Evolutionary conservation across 1,140 invertebrate genomes (phyloP), one percentile per base, ranked within the genome.

Genomic region (Euwallacea similis): DNA sequence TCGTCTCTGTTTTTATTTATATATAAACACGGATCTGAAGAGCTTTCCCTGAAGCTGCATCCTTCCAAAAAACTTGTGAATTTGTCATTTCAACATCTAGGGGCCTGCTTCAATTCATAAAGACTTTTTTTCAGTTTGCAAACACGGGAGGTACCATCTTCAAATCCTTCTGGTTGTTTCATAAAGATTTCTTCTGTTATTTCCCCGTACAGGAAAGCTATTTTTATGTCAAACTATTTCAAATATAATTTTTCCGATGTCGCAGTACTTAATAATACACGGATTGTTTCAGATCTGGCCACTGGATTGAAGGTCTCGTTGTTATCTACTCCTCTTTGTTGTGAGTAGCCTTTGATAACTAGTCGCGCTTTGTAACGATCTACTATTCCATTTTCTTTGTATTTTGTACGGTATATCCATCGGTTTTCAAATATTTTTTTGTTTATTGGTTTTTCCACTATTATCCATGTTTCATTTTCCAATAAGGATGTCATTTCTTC

Each of bases 151-250:
- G 73, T 68, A 21, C 76, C 71, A 73, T 76, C 67, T 42, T 73
- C 66, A 75, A 79, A 80, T 2, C 78, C 80, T 64, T 75, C 71
- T 63, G 81, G 82, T 76, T 74, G 80, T 54, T 70, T 69, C 79
- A 84, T 83, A 77, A 76, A 86, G 13, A 85, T 76, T 15, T 76
- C 77, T 75, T 83, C 80, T 7, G 82, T 73, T 43, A 82, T 74
- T 50, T 76, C 71, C 10, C 78, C 84, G 76, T 84, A 78, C 66
- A 82, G 76, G 72, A 83, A 85, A 3, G 83, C 84, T 66, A 81
- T 81, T 73, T 79, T 82, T 3, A 85, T 77, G 77, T 85, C 82
- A 64, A 85, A 80, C 60, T 84, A 81, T 44, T 69, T 46, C 11
- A 85, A 73, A 11, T 78, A 33, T 42, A 79, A 73, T 50, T 81